A percentile compares a stretch with the other conserved stretches of the same genome.
Evolutionary conservation across 2,797 vertebrate genomes (phyloP).

Genomic region (Notamacropus eugenii): DNA sequence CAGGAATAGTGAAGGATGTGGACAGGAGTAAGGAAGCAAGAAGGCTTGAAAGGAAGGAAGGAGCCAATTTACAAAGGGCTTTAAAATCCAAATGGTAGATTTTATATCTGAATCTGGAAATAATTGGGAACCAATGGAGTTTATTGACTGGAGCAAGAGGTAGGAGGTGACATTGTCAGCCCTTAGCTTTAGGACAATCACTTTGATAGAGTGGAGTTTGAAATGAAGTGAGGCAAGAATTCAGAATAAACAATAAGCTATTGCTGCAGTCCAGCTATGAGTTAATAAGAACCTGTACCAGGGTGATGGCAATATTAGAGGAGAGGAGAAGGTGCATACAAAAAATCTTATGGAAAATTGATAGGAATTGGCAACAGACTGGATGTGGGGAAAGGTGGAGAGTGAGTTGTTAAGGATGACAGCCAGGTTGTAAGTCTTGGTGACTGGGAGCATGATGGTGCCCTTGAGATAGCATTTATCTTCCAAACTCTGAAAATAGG

Average conservation of each 20-base stretch:
- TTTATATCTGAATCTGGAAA: neutral
- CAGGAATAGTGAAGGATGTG: neutral
- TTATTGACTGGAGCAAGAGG: neutral
- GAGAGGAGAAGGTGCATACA: neutral
- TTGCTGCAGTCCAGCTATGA: neutral
- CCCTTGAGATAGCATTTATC: neutral
- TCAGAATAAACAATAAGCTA: neutral
- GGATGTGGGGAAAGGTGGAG: neutral
- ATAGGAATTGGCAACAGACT: neutral
- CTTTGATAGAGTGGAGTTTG: neutral
- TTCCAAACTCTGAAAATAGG: neutral
- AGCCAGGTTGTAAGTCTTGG: neutral
- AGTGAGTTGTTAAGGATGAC: neutral
- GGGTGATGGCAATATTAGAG: neutral
- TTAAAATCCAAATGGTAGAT: neutral
- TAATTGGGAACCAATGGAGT: neutral
- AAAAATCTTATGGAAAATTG: neutral
- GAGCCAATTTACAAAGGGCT: neutral
- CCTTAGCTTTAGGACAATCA: neutral
- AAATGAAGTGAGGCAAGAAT: neutral
- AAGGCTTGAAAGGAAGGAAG: neutral
- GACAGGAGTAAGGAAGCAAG: neutral
- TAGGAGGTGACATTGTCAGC: neutral
- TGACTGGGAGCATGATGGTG: neutral
- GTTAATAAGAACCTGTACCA: neutral